phyloP scores from a whole-genome alignment of 1,140 invertebrate species.

The Cherax quadricarinatus region DNA sequence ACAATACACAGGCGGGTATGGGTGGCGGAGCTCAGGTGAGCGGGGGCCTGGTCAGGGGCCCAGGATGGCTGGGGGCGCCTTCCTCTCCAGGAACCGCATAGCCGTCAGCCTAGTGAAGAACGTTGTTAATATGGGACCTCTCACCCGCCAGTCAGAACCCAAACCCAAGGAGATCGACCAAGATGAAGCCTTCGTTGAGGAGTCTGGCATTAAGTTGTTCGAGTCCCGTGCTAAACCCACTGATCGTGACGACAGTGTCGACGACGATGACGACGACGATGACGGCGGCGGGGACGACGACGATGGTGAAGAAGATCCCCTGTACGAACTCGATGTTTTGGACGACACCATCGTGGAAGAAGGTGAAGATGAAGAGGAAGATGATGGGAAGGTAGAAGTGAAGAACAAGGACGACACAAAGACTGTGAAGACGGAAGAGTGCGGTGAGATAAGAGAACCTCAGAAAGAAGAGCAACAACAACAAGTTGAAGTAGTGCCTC shows the following conservation, averaged over 20 bases:
- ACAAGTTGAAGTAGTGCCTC: neutral
- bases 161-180: slow-evolving; percentile 45
- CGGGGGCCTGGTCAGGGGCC: slow-evolving; percentile 5
- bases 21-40: neutral
- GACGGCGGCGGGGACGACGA: slow-evolving; percentile 55
- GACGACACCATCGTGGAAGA: slow-evolving; percentile 12
- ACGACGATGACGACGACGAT: slow-evolving; percentile 33
- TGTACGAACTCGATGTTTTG: neutral
- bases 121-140: slow-evolving; percentile 5
- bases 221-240: slow-evolving; percentile 14
- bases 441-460: neutral
- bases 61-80: neutral
- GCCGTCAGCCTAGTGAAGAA: neutral
- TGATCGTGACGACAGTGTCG: slow-evolving; percentile 27
- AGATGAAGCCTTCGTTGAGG: slow-evolving; percentile 62
- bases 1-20: slow-evolving; percentile 5
- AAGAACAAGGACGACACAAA: neutral
- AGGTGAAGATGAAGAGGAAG: neutral
- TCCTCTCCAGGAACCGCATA: slow-evolving; percentile 25
- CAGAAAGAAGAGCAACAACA: slow-evolving; percentile 19
- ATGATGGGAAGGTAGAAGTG: neutral
- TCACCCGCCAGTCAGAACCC: slow-evolving; percentile 23
- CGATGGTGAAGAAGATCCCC: slow-evolving; percentile 39
- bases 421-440: too few relatives aligned
- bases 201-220: slow-evolving; percentile 58